Conservation (phyloP, 2,888 invertebrate species). For the Drosophila ezoana region DNA sequence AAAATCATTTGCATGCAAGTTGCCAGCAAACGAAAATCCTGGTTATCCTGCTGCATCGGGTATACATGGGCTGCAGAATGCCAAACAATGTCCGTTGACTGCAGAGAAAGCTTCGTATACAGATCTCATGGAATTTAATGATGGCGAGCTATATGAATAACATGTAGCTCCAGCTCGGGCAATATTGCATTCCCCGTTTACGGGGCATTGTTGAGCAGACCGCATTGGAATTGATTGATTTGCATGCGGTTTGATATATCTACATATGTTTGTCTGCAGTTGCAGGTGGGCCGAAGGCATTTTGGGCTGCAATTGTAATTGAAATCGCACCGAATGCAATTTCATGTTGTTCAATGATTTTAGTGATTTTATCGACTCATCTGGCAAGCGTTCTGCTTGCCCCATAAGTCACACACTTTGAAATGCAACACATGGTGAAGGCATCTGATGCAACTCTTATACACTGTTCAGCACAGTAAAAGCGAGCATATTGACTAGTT, state of each 20-base stretch:
- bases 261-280: neutral
- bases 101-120: neutral
- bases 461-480: neutral
- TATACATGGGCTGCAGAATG: neutral
- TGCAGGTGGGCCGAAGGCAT: slow-evolving; percentile 17
- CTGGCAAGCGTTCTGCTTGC: slow-evolving; percentile 48
- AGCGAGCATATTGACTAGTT: neutral
- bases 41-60: neutral
- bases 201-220: slow-evolving; percentile 28
- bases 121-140: slow-evolving; percentile 38
- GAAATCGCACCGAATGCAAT: slow-evolving; percentile 23
- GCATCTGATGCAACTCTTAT: slow-evolving; percentile 35
- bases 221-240: slow-evolving; percentile 48
- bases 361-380: slow-evolving; percentile 67
- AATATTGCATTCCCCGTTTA: slow-evolving; percentile 38
- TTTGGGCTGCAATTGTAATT: slow-evolving; percentile 2
- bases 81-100: neutral
- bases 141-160: slow-evolving; percentile 28
- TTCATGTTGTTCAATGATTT: slow-evolving; percentile 36
- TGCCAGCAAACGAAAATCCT: slow-evolving; percentile 18
- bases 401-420: slow-evolving; percentile 77
- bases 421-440: slow-evolving; percentile 78
- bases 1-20: slow-evolving; percentile 51
- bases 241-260: slow-evolving; percentile 50
- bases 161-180: slow-evolving; percentile 12